A percentile compares a stretch with the other conserved stretches of the same genome.
These are phyloP conservation scores for Stenotaenia linearis DNA, from an alignment of 2,888 invertebrate species.

Conservation along the genomic window DNA sequence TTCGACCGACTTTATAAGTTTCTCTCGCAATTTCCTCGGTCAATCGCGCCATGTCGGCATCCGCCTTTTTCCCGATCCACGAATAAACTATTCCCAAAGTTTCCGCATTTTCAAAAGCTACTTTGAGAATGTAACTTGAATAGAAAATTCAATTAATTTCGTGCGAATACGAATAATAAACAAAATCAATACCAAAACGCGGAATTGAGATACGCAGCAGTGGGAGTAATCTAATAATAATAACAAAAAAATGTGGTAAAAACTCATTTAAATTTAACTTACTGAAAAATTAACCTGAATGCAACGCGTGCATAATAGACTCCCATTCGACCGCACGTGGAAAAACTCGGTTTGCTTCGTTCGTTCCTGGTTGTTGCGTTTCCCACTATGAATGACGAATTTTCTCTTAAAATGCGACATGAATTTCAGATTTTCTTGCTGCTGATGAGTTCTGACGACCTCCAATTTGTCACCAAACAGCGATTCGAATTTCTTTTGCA, in stretches of 20 bases:
- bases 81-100: slow-evolving; percentile 83
- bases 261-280: too few species aligned
- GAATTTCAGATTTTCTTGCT: slow-evolving; percentile 97
- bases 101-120: slow-evolving; percentile 75
- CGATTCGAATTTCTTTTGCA: slow-evolving; percentile 84
- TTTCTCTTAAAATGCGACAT: slow-evolving; percentile 93
- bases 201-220: slow-evolving; percentile 80
- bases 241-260: too few species aligned
- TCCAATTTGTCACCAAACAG: slow-evolving; percentile 85
- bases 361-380: slow-evolving; percentile 57
- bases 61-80: slow-evolving; percentile 84
- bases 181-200: slow-evolving; percentile 70
- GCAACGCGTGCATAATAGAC: slow-evolving; percentile 83
- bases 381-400: slow-evolving; percentile 87
- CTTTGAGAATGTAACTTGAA: slow-evolving; percentile 76
- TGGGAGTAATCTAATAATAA: slow-evolving; percentile 62
- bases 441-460: slow-evolving; percentile 93
- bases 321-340: slow-evolving; percentile 93
- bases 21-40: slow-evolving; percentile 88
- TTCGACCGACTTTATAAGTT: slow-evolving; percentile 69
- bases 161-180: neutral
- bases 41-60: slow-evolving; percentile 76
- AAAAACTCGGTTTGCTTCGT: slow-evolving; percentile 70
- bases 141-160: neutral
- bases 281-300: slow-evolving; percentile 57